Evolutionary conservation across 2,888 invertebrate genomes (phyloP), one percentile per base, ranked within the genome.

Genomic region (Malthinus seriepunctatus): DNA sequence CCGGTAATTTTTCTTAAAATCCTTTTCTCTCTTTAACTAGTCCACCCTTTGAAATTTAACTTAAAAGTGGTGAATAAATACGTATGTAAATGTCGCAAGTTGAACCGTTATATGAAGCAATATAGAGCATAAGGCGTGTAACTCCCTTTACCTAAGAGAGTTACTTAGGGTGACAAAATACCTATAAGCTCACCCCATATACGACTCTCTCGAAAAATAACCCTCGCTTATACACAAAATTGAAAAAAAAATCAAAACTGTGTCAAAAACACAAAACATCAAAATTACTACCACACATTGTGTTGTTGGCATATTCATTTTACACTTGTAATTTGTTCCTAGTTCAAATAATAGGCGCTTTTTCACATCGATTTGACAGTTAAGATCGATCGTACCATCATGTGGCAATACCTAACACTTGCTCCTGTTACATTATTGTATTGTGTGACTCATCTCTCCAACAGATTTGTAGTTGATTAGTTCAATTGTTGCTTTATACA

Each of bases 271-370:
- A 67, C 62, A 64, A 66, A 55, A 53, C 55, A 51, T 46, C 54
- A 48, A 66, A 48, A 49, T 44, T 45, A 59, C 60, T 70, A 70
- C 70, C 66, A 67, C 65, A 66, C 59, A 70, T 71, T 70, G 70
- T 72, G 73, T 65, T 67, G 53, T 52, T 71, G 71, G 71, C 71
- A 66, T 67, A 67, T 70, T 71, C 70, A 68, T 72, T 71, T 70
- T 68, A 66, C 66, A 68, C 68, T 67, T 68, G 71, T 73, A 74
- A 74, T 73, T 73, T 73, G 73, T 73, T 73, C 72, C 59, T 64
- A 59, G 62, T 58, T 52, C 63, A 57, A 47, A 63, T 60, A 63
- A 63, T 60, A 48, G 54, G 56, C 56, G 62, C 58, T 59, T 62
- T 56, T 63, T 60, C 64, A 56, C 59, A 56, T 60, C 58, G 47